A percentile compares a stretch with the other conserved stretches of the same genome.
Conservation (phyloP, 1,140 invertebrate species). For the Bombus consobrinus region DNA sequence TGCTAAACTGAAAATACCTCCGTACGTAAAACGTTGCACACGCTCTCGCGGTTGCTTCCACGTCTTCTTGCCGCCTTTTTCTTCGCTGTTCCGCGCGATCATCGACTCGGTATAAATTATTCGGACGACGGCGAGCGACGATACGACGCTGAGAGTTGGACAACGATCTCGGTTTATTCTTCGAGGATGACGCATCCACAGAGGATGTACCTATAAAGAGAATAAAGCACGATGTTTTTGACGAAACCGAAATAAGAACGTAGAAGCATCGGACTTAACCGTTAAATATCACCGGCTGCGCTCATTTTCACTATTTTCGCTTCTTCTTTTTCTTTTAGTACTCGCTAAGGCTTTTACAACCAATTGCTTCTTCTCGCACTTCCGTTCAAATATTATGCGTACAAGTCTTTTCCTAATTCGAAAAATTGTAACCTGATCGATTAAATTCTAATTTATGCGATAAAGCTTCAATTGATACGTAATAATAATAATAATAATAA, state of each 20-base stretch:
- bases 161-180: conserved; percentile 10
- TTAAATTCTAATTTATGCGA: too few species aligned
- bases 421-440: too few species aligned
- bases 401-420: too few species aligned
- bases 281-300: background rate
- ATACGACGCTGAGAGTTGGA: background rate
- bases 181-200: background rate
- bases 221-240: background rate
- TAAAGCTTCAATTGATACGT: too few species aligned
- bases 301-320: background rate
- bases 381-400: too few species aligned
- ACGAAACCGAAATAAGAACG: background rate
- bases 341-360: too few species aligned
- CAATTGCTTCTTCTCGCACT: too few species aligned
- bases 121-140: background rate
- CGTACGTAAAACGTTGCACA: conserved; percentile 51
- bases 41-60: background rate
- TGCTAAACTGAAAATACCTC: conserved; percentile 75
- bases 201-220: background rate
- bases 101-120: conserved; percentile 3
- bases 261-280: background rate
- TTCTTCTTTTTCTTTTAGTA: background rate
- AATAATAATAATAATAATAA: too few species aligned
- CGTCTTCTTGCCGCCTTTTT: background rate
- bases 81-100: conserved; percentile 2